phyloP scores from a whole-genome alignment of 2,113 vertebrate genomes.

The Pelodiscus sinensis region DNA sequence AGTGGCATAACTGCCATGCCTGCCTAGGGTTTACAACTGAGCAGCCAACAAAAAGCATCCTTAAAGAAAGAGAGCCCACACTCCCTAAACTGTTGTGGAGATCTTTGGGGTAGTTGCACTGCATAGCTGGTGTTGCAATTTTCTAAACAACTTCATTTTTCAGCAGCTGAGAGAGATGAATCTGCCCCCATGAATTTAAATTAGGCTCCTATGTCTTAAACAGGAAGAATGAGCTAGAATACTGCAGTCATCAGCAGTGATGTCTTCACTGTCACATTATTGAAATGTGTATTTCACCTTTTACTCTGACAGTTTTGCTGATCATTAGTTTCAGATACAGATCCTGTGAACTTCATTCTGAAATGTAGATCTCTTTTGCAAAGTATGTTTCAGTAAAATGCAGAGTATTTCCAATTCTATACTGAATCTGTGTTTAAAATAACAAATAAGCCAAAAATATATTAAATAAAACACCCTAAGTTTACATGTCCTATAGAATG shows the following conservation, averaged over 20 bases:
- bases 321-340: neutral
- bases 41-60: neutral
- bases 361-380: rapidly evolving
- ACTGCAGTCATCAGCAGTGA: neutral
- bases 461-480: neutral
- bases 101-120: neutral
- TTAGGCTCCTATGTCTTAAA: conserved; percentile 13
- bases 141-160: conserved; percentile 52
- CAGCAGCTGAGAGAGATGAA: conserved; percentile 47
- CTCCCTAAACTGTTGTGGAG: neutral
- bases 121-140: neutral
- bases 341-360: neutral
- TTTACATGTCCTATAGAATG: neutral
- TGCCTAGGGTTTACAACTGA: neutral
- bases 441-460: neutral
- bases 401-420: neutral
- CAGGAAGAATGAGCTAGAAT: neutral
- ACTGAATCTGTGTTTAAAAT: neutral
- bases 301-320: neutral
- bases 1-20: neutral
- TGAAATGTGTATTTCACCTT: neutral
- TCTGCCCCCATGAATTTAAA: conserved; percentile 63
- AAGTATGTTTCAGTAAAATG: neutral
- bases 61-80: neutral
- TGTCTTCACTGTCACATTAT: neutral